Evolutionary conservation across 2,113 vertebrate genomes (phyloP).

Genomic region (Anarrhichthys ocellatus): DNA sequence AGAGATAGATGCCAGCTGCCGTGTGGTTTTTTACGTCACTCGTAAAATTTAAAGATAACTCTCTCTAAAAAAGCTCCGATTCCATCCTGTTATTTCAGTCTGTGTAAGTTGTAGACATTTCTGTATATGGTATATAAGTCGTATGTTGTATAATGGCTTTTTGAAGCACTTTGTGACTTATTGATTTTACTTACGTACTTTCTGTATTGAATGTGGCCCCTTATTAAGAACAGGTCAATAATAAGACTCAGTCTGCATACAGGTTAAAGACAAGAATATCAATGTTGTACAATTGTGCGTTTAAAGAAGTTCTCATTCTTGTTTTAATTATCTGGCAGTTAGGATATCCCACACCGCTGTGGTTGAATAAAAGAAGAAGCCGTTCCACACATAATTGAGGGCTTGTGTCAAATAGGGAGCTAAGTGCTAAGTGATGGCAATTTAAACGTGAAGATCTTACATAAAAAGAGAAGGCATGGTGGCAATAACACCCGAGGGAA

Average conservation of each 20-base stretch:
- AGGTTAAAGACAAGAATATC: conserved; percentile 16
- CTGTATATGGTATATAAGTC: background rate
- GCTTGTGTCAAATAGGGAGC: conserved; percentile 65
- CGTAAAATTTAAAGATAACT: conserved; percentile 79
- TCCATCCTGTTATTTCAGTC: conserved; percentile 70
- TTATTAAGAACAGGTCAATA: conserved; percentile 16
- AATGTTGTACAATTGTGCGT: background rate
- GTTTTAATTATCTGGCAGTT: conserved; percentile 71
- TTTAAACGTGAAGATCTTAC: conserved; percentile 51
- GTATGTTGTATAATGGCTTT: background rate
- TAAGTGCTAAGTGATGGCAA: conserved; percentile 67
- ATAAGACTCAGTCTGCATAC: background rate
- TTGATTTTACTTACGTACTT: background rate
- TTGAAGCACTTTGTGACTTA: background rate
- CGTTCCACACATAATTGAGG: conserved; percentile 75
- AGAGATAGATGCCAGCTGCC: conserved; percentile 40
- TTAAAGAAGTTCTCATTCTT: conserved; percentile 30
- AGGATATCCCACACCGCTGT: conserved; percentile 59
- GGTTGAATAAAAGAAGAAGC: conserved; percentile 74
- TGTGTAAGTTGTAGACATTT: background rate
- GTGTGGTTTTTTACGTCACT: conserved; percentile 52
- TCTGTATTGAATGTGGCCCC: background rate
- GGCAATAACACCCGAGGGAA: conserved; percentile 58
- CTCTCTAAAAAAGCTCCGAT: conserved; percentile 42
- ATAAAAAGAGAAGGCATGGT: conserved; percentile 59